phyloP scores from a whole-genome alignment of 2,888 invertebrate species.

The Morpho achilles region DNA sequence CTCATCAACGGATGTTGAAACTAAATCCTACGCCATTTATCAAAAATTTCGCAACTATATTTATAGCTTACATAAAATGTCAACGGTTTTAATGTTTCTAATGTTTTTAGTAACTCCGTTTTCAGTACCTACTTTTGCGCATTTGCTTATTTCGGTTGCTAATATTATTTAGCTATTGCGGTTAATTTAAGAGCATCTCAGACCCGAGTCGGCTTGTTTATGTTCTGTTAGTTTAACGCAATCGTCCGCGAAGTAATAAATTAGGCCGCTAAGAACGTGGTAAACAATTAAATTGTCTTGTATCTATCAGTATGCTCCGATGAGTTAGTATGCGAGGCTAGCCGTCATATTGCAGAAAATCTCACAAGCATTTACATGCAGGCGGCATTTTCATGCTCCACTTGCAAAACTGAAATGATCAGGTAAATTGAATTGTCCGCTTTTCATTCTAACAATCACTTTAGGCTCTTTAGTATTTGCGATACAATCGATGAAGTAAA shows the following conservation, averaged over 20 bases:
- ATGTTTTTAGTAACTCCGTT: constrained; percentile 7
- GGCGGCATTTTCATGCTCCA: constrained; percentile 67
- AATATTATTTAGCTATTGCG: not conserved
- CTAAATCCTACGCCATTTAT: constrained; percentile 27
- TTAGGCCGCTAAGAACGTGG: constrained; percentile 44
- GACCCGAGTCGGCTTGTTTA: constrained; percentile 7
- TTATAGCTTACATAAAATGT: constrained; percentile 28
- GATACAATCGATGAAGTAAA: constrained; percentile 38
- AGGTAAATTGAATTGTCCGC: constrained; percentile 60
- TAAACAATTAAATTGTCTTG: constrained; percentile 48
- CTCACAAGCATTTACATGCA: constrained; percentile 55
- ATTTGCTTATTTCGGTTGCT: constrained; percentile 4
- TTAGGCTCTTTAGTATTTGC: constrained; percentile 40
- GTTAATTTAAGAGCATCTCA: constrained; percentile 6
- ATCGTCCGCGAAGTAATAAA: constrained; percentile 42
- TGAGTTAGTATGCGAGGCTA: constrained; percentile 41
- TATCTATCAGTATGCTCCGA: constrained; percentile 54
- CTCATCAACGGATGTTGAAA: constrained; percentile 28
- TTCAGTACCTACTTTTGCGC: constrained; percentile 7
- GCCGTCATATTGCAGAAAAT: constrained; percentile 55
- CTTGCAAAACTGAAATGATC: constrained; percentile 64
- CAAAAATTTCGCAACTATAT: constrained; percentile 26
- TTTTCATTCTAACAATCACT: constrained; percentile 48
- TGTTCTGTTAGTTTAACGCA: constrained; percentile 30
- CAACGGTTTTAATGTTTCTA: constrained; percentile 23